Percentiles rank a stretch among this genome's conserved stretches.
Evolutionary conservation across 2,888 invertebrate genomes (phyloP).

Genomic region (Zele albiditarsus): DNA sequence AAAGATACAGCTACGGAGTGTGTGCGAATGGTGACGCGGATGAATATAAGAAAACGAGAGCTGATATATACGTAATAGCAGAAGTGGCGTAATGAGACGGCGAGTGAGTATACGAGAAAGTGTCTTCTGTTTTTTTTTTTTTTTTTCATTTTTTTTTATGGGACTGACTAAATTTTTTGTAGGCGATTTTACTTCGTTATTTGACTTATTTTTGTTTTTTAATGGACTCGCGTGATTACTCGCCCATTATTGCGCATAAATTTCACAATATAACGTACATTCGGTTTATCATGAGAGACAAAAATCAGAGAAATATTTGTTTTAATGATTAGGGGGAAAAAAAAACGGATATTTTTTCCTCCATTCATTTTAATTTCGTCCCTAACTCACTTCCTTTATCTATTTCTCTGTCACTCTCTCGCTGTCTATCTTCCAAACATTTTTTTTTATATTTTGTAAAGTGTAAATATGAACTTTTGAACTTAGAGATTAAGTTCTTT

Average conservation of each 20-base stretch:
- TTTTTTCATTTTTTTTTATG: background rate
- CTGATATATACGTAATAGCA: background rate
- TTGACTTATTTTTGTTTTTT: background rate
- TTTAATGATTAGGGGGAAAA: background rate
- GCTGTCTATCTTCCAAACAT: conserved; percentile 16
- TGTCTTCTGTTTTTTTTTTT: background rate
- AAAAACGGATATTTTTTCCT: background rate
- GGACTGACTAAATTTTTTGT: background rate
- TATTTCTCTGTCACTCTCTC: conserved; percentile 2
- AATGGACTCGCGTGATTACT: background rate
- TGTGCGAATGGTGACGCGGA: background rate
- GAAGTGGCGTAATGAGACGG: background rate
- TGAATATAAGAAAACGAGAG: background rate
- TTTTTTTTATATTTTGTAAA: conserved; percentile 39
- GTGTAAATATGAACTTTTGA: conserved; percentile 36
- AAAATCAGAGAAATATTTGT: background rate
- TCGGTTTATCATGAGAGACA: background rate
- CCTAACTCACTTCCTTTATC: background rate
- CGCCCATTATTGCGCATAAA: background rate
- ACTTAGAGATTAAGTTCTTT: background rate
- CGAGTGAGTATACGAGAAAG: background rate
- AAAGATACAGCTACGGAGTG: background rate
- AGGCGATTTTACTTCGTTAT: background rate
- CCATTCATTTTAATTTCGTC: background rate
- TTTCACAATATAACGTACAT: background rate